These are phyloP conservation scores for Prunella himalayana DNA, from an alignment of 2,113 vertebrate genomes.

Conservation along the genomic window DNA sequence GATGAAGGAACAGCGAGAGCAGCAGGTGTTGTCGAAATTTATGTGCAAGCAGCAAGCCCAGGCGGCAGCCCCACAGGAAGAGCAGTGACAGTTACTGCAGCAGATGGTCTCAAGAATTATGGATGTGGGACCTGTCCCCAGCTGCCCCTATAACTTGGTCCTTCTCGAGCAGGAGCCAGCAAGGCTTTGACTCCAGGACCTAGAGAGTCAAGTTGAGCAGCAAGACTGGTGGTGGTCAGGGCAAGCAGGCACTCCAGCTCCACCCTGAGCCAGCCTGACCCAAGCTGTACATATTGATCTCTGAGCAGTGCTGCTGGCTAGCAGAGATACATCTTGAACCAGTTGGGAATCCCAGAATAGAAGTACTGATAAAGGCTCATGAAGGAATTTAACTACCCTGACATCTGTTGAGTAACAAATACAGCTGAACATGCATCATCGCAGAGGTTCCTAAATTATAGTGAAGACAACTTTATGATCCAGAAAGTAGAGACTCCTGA, in stretches of 20 bases:
- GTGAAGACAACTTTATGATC: slow-evolving; percentile 72
- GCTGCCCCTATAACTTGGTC: not conserved
- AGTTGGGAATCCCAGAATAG: slow-evolving; percentile 60
- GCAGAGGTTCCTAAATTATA: slow-evolving; percentile 72
- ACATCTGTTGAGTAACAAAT: slow-evolving; percentile 77
- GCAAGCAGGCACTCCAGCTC: not conserved
- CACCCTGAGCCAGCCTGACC: not conserved
- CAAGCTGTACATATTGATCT: not conserved
- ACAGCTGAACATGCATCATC: slow-evolving; percentile 74
- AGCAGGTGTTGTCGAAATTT: slow-evolving; percentile 39
- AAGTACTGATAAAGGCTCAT: slow-evolving; percentile 61
- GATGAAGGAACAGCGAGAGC: not conserved
- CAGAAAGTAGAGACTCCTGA: slow-evolving; percentile 70
- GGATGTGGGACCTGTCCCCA: not conserved
- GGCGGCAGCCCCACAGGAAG: slow-evolving; percentile 1
- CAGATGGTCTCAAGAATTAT: slow-evolving; percentile 14
- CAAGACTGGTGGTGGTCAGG: not conserved
- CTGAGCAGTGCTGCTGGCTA: not conserved
- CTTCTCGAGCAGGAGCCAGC: not conserved
- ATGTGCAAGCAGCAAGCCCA: not conserved
- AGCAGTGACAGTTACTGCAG: not conserved
- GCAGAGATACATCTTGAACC: slow-evolving; percentile 52
- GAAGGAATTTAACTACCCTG: slow-evolving; percentile 71
- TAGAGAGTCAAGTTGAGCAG: not conserved
- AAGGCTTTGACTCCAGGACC: not conserved